phyloP scores from a whole-genome alignment of 2,113 vertebrate species.

The Megatriorchis doriae region DNA sequence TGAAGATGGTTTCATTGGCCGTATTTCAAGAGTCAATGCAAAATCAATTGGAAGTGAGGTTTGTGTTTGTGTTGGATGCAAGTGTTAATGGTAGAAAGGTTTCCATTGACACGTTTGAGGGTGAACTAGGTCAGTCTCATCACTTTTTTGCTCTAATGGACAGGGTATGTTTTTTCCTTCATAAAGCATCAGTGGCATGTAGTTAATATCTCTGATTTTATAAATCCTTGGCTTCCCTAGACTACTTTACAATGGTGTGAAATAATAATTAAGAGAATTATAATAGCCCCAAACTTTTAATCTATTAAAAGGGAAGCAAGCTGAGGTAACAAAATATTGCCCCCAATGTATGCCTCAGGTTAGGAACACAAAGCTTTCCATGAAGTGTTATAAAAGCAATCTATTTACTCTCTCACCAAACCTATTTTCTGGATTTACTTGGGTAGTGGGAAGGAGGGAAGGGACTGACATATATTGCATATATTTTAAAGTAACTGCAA shows the following conservation, averaged over 20 bases:
- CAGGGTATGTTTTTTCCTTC: neutral
- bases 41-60: neutral
- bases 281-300: rapidly evolving
- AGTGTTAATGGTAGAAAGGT: neutral
- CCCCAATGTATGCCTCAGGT: no score
- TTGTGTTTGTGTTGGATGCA: neutral
- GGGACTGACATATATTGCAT: rapidly evolving
- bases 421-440: neutral
- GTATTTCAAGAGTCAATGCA: neutral
- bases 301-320: neutral
- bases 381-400: neutral
- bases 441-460: neutral
- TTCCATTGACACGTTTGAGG: neutral
- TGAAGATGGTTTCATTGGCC: neutral
- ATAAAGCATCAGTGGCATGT: neutral
- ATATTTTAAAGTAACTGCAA: rapidly evolving
- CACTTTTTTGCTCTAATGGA: neutral
- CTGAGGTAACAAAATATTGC: neutral
- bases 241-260: neutral
- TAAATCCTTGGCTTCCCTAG: neutral
- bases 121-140: neutral
- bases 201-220: neutral
- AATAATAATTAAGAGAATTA: neutral
- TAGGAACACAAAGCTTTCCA: neutral
- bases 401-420: neutral